Conservation (phyloP, 2,797 vertebrate genomes). For the Ambastaia sidthimunki region DNA sequence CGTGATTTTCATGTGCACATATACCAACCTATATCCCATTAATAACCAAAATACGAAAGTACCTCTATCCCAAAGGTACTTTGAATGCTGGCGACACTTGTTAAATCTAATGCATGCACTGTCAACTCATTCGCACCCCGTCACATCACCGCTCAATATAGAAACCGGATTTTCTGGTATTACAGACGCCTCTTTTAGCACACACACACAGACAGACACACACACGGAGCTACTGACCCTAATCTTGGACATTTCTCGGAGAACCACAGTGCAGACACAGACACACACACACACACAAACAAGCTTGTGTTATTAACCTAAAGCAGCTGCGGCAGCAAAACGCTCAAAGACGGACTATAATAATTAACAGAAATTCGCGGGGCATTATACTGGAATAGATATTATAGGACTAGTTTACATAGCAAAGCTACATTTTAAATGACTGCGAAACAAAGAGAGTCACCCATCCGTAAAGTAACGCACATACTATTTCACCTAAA, state of each 20-base stretch:
- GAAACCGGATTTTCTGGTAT: constrained; percentile 87
- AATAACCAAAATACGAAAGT: constrained; percentile 57
- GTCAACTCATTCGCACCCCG: constrained; percentile 87
- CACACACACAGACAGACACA: constrained; percentile 55
- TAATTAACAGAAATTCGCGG: constrained; percentile 29
- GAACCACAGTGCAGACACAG: constrained; percentile 29
- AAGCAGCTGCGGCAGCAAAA: constrained; percentile 14
- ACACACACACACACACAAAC: constrained; percentile 21
- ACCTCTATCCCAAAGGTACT: constrained; percentile 61
- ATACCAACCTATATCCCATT: constrained; percentile 37
- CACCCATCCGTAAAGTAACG: neutral
- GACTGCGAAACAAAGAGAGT: constrained; percentile 28
- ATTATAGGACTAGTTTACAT: constrained; percentile 6
- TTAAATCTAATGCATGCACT: constrained; percentile 84
- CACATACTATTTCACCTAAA: neutral
- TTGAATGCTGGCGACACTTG: constrained; percentile 83
- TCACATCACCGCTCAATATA: constrained; percentile 85
- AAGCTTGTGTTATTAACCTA: constrained; percentile 25
- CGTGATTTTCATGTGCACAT: constrained; percentile 11
- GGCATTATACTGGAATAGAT: neutral
- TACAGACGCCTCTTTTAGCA: constrained; percentile 79
- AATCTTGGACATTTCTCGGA: constrained; percentile 11
- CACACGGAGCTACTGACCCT: constrained; percentile 41
- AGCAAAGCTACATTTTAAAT: neutral
- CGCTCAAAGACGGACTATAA: constrained; percentile 26